Base-by-base conservation (phyloP, 2,113 vertebrate species). In the Dipodomys ordii region DNA sequence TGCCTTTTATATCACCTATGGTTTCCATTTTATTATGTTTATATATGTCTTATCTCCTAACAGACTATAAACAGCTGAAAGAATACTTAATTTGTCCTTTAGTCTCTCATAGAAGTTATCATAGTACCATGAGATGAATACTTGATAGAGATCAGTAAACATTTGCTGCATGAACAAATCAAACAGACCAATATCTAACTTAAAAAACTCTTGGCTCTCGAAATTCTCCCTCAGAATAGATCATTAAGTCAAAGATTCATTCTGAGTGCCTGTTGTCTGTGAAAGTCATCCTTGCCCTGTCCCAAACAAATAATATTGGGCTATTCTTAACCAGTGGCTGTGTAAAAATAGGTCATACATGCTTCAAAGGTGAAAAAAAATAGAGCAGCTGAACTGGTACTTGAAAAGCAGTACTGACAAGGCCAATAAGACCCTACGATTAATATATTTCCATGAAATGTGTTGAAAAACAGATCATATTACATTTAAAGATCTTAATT, bases 81-180 rank as follows among this genome's bases (percentile, higher is more conserved):
- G 65, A 67, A 25, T 32, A 89, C 46, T 44, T 46, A 32, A 49
- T 64, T 64, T 25, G 44, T 76, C 62, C 87, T 90, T 80, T 8
- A 95, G n/a, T 83, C 39, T 94, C 60, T 39, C 7, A 23, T 2
- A 77, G 44, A 30, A 90, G 62, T 16, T 76, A 74, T 79, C 32
- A 96, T 16, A 87, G 28, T 80, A 76, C 46, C 62, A 65, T 88
- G 53, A 89, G 30, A 92, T 53, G 82, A 92, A 71, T 18, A 62
- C 16, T 39, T 92, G 69, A 91, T 57, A 92, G 28, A 86, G 74
- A 88, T 81, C n/a, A 94, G 12, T 67, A 88, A 94, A 65, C 76
- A 81, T 49, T 81, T 81, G 25, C 16, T 77, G 71, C 65, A 88
- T 53, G 30, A 91, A 91, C 53, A 92, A 77, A 25, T 22, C 32